These are phyloP conservation scores for Mormyrops boulengeri DNA, from an alignment of 2,797 vertebrate genomes.

Conservation along the genomic window DNA sequence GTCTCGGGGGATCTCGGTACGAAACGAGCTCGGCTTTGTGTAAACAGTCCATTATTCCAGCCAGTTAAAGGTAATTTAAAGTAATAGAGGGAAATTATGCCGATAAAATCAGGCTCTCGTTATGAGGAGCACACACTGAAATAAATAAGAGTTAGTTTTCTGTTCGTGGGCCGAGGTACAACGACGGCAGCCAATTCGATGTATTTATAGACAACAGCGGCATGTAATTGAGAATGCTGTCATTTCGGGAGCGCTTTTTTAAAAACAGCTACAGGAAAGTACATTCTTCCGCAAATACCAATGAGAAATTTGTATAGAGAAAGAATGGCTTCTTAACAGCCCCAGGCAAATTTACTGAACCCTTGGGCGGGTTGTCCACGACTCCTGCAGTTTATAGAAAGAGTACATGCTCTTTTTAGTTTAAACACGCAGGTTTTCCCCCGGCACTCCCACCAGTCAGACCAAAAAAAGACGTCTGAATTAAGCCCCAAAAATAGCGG, in stretches of 20 bases:
- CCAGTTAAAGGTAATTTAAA: slow-evolving; percentile 30
- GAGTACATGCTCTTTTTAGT: background rate
- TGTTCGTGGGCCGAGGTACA: background rate
- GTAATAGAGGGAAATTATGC: slow-evolving; percentile 30
- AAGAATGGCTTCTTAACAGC: background rate
- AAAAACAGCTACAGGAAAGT: background rate
- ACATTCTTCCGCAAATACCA: slow-evolving; percentile 1
- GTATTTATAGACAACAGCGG: background rate
- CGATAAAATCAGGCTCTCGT: background rate
- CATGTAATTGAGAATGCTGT: slow-evolving; percentile 15
- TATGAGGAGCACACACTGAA: background rate
- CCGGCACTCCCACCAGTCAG: slow-evolving; percentile 36
- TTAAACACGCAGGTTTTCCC: background rate
- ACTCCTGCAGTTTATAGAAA: background rate
- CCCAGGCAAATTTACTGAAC: background rate
- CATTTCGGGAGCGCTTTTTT: background rate
- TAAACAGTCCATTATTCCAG: background rate
- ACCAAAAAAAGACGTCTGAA: slow-evolving; percentile 39
- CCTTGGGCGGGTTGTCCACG: background rate
- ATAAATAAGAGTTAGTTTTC: background rate
- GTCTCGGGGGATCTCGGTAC: background rate
- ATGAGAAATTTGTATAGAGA: background rate
- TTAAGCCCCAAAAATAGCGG: slow-evolving; percentile 48
- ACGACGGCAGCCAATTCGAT: background rate
- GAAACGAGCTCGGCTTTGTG: background rate